phyloP scores from a whole-genome alignment of 2,797 vertebrate genomes.

The Loris lydekkerianus region DNA sequence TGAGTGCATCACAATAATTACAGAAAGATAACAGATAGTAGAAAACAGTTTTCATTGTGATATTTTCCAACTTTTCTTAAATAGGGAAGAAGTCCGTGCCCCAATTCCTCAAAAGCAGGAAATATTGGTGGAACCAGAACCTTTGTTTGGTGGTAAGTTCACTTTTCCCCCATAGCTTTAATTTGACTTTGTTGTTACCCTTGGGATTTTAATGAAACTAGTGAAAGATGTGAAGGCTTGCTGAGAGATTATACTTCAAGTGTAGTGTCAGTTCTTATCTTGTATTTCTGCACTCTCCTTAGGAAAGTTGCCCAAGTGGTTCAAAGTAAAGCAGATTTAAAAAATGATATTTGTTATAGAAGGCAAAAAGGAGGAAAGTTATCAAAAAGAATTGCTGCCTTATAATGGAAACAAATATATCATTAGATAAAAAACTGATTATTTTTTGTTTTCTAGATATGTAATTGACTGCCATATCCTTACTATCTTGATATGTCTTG shows the following conservation, averaged over 20 bases:
- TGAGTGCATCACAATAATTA: constrained; percentile 27
- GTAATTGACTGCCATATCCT: neutral
- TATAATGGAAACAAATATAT: constrained; percentile 31
- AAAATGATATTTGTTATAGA: constrained; percentile 10
- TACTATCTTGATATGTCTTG: constrained; percentile 10
- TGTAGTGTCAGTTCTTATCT: neutral
- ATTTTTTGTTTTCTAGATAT: neutral
- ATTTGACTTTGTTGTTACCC: constrained; percentile 42
- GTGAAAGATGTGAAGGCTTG: neutral
- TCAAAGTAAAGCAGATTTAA: constrained; percentile 33
- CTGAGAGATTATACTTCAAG: neutral
- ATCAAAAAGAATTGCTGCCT: constrained; percentile 38
- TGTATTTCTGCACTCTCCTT: neutral
- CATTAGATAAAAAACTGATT: neutral
- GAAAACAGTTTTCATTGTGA: constrained; percentile 61
- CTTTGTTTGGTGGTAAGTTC: constrained; percentile 95
- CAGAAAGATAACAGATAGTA: constrained; percentile 36
- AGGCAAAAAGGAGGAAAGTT: constrained; percentile 41
- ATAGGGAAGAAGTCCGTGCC: constrained; percentile 97
- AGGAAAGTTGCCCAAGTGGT: neutral
- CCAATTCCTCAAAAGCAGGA: constrained; percentile 99
- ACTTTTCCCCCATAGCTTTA: constrained; percentile 16
- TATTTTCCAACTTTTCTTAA: constrained; percentile 50
- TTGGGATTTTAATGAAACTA: constrained; percentile 51
- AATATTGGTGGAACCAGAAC: constrained; percentile 98